Evolutionary conservation across 2,113 vertebrate genomes (phyloP).

Genomic region (Sander vitreus): DNA sequence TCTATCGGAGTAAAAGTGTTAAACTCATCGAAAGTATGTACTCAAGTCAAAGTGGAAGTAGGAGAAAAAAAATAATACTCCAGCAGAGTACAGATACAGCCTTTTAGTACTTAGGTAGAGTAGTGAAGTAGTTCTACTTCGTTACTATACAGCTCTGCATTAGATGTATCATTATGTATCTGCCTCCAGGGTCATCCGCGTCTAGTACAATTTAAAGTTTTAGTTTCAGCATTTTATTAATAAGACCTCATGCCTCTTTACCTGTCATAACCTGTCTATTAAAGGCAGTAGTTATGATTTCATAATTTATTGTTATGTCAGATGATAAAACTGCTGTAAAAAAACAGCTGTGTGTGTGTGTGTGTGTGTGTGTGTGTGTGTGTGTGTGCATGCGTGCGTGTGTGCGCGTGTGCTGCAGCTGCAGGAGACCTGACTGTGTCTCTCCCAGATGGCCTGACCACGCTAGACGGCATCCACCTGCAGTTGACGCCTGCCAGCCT

Average conservation of each 20-base stretch:
- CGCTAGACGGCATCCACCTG: slow-evolving; percentile 96
- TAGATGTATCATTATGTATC: neutral
- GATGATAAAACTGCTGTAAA: neutral
- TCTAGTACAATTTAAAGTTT: neutral
- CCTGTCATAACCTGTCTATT: neutral
- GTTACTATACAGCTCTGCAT: too few relatives aligned
- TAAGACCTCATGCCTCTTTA: neutral
- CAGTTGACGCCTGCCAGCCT: slow-evolving; percentile 92
- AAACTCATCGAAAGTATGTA: too few relatives aligned
- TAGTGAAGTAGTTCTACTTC: too few relatives aligned
- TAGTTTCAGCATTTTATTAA: neutral
- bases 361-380: slow-evolving; percentile 3
- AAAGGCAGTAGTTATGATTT: neutral
- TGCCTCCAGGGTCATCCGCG: neutral
- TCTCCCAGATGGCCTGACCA: slow-evolving; percentile 93
- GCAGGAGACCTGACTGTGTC: slow-evolving; percentile 97
- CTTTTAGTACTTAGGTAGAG: too few relatives aligned
- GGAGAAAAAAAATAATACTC: too few relatives aligned
- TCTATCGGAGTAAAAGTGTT: too few relatives aligned
- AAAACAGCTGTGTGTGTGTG: neutral
- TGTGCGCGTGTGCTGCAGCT: slow-evolving; percentile 72
- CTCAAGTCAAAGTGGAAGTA: too few relatives aligned
- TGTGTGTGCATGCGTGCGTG: neutral
- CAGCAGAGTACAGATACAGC: too few relatives aligned
- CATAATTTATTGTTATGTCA: neutral